These are phyloP conservation scores for Drosophila gunungcola DNA, from an alignment of 1,140 invertebrate genomes.

Conservation along the genomic window DNA sequence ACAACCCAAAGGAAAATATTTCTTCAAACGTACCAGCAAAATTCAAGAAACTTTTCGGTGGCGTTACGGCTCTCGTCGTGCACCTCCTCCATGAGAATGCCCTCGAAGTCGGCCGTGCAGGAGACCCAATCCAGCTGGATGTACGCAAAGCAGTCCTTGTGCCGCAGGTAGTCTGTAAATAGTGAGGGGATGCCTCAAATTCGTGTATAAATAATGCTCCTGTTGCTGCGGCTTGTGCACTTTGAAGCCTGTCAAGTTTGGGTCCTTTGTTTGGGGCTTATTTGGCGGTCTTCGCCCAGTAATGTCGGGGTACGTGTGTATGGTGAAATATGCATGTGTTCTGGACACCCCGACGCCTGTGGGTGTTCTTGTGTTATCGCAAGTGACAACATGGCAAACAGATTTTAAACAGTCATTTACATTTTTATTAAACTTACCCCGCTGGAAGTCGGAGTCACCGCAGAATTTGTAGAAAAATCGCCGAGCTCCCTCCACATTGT, in stretches of 20 bases:
- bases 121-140: constrained; percentile 79
- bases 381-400: constrained; percentile 3
- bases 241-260: constrained; percentile 20
- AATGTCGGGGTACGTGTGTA: constrained; percentile 4
- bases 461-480: constrained; percentile 80
- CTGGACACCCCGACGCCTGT: constrained; percentile 9
- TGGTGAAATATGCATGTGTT: constrained; percentile 5
- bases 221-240: constrained; percentile 3
- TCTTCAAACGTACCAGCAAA: constrained; percentile 69
- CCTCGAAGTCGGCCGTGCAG: constrained; percentile 73
- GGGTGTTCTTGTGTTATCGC: constrained; percentile 20
- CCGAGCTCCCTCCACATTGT: constrained; percentile 75
- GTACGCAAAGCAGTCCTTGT: constrained; percentile 79
- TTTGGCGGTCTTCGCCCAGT: not conserved
- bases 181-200: constrained; percentile 7
- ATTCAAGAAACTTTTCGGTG: constrained; percentile 78
- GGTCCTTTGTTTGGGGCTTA: constrained; percentile 13
- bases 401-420: not conserved
- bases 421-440: constrained; percentile 50
- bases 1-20: not conserved
- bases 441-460: constrained; percentile 69
- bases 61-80: constrained; percentile 68
- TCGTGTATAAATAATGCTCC: constrained; percentile 19
- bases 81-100: constrained; percentile 72
- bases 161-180: constrained; percentile 74